phyloP scores from a whole-genome alignment of 2,113 vertebrate genomes.

The Passer montanus region DNA sequence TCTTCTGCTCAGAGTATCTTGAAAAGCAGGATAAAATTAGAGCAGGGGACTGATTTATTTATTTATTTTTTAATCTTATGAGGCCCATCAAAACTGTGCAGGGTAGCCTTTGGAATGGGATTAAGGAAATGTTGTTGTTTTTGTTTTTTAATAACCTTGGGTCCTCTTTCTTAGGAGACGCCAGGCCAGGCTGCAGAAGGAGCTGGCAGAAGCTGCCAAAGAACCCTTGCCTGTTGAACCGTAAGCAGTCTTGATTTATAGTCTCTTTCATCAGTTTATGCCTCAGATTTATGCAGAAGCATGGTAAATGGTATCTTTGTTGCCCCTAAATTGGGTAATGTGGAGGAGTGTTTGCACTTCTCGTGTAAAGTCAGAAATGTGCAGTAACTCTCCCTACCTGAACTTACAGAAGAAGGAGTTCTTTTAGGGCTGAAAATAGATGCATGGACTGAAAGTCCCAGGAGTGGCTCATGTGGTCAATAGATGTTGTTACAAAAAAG shows the following conservation, averaged over 20 bases:
- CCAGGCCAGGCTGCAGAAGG: constrained; percentile 95
- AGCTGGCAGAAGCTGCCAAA: constrained; percentile 95
- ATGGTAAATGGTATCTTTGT: neutral
- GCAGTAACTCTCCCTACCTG: neutral
- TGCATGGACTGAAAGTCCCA: neutral
- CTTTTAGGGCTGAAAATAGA: neutral
- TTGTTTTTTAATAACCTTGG: neutral
- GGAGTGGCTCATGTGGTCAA: neutral
- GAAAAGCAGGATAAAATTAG: neutral
- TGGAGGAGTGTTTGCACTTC: neutral
- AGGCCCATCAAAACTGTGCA: neutral
- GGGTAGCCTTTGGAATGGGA: neutral
- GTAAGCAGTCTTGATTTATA: constrained; percentile 77
- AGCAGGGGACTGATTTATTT: neutral
- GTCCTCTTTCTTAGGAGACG: constrained; percentile 77
- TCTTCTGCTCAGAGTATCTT: neutral
- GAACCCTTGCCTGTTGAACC: constrained; percentile 90
- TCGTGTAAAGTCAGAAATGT: neutral
- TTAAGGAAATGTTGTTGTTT: neutral
- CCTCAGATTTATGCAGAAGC: neutral
- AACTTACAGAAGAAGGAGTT: neutral
- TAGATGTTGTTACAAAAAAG: neutral
- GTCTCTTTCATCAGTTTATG: neutral
- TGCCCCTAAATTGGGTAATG: neutral
- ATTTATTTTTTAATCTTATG: neutral